These are phyloP conservation scores for Eumacrocentrus americanus DNA, from an alignment of 2,888 invertebrate genomes.

Conservation along the genomic window DNA sequence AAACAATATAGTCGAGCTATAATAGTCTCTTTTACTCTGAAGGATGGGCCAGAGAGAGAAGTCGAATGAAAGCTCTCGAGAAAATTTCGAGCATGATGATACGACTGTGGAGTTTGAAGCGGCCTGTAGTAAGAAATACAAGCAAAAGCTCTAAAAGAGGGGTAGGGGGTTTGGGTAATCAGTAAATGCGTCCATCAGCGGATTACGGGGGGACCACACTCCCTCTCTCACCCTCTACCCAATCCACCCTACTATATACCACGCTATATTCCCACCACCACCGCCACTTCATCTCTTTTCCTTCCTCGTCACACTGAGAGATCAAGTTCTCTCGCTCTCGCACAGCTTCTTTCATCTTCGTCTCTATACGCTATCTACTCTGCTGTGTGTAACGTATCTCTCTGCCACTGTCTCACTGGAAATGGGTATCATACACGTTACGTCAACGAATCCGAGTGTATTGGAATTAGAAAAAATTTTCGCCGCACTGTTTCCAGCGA, in stretches of 20 bases:
- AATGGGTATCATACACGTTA: too few relatives aligned
- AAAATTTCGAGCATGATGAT: constrained; percentile 19
- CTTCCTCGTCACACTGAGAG: too few relatives aligned
- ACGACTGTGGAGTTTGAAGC: constrained; percentile 42
- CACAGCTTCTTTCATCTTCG: too few relatives aligned
- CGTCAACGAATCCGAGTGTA: too few relatives aligned
- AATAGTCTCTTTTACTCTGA: constrained; percentile 19
- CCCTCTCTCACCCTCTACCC: constrained; percentile 38
- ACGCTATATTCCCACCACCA: constrained; percentile 31
- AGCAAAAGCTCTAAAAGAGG: constrained; percentile 48
- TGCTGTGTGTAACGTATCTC: too few relatives aligned
- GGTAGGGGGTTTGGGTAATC: constrained; percentile 52
- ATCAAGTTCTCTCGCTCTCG: too few relatives aligned
- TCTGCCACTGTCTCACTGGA: too few relatives aligned
- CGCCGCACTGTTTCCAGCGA: too few relatives aligned
- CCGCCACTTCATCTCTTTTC: constrained; percentile 33
- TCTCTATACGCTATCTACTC: too few relatives aligned
- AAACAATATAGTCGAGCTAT: too few relatives aligned
- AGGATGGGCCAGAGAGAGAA: constrained; percentile 5
- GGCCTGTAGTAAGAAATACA: constrained; percentile 51
- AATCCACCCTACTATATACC: constrained; percentile 23
- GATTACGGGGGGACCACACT: constrained; percentile 53
- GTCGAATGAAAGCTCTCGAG: not conserved
- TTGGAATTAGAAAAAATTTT: too few relatives aligned
- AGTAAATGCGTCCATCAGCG: constrained; percentile 58